Conservation (phyloP, 1,140 invertebrate genomes). For the Ceratosolen solmsi region DNA sequence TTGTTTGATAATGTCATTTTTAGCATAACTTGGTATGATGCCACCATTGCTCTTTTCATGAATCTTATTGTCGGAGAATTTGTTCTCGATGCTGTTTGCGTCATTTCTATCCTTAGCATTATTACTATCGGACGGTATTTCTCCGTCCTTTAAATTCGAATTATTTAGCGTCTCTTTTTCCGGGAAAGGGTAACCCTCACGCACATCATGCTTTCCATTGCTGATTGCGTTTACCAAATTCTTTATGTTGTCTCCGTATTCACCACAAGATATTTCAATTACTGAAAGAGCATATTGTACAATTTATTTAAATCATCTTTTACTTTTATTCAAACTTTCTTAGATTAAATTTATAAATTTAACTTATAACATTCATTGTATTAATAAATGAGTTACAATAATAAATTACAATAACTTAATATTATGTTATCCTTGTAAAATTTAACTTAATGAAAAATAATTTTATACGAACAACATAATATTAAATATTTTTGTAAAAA, state of each 20-base stretch:
- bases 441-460: too few relatives aligned
- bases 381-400: too few relatives aligned
- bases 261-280: conserved; percentile 95
- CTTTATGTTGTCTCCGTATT: conserved; percentile 92
- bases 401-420: too few relatives aligned
- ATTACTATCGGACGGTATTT: conserved; percentile 63
- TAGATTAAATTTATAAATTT: too few relatives aligned
- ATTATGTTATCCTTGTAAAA: too few relatives aligned
- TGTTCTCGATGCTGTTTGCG: conserved; percentile 71
- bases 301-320: too few relatives aligned
- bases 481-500: too few relatives aligned
- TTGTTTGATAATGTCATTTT: conserved; percentile 81
- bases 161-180: conserved; percentile 79
- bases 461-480: too few relatives aligned
- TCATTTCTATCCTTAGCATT: conserved; percentile 74
- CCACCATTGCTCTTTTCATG: conserved; percentile 63
- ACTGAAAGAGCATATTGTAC: conserved; percentile 72
- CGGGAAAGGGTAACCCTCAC: conserved; percentile 78
- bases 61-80: conserved; percentile 72
- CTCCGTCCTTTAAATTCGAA: conserved; percentile 61
- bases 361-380: too few relatives aligned
- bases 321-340: too few relatives aligned
- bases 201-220: conserved; percentile 86
- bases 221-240: conserved; percentile 88
- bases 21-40: conserved; percentile 75